These are phyloP conservation scores for Drosophila prolongata DNA, from an alignment of 2,888 invertebrate genomes.

Conservation along the genomic window DNA sequence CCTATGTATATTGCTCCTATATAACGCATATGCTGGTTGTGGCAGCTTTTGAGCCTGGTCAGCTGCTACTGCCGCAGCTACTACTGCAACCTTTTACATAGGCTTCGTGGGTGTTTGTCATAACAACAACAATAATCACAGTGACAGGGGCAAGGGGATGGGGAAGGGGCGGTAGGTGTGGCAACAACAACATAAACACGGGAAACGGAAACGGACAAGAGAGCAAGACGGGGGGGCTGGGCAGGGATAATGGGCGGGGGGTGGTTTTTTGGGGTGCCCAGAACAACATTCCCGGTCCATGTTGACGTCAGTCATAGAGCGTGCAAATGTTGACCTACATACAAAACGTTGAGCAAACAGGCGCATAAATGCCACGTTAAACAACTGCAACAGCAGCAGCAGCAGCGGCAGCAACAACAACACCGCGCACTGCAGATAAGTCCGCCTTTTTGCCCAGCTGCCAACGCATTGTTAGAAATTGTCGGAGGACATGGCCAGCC, in stretches of 20 bases:
- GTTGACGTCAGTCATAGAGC: constrained; percentile 76
- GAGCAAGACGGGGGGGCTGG: not conserved
- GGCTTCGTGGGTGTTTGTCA: constrained; percentile 55
- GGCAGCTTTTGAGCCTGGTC: constrained; percentile 49
- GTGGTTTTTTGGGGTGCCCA: constrained; percentile 31
- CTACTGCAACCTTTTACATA: constrained; percentile 40
- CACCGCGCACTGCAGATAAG: constrained; percentile 57
- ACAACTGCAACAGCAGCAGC: constrained; percentile 51
- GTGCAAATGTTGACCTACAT: constrained; percentile 79
- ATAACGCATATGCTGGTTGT: constrained; percentile 17
- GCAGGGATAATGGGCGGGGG: constrained; percentile 14
- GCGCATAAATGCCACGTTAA: constrained; percentile 73
- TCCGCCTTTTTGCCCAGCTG: constrained; percentile 54
- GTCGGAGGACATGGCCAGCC: constrained; percentile 43
- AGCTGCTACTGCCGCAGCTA: constrained; percentile 55
- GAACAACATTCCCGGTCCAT: constrained; percentile 58
- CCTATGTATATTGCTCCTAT: constrained; percentile 9
- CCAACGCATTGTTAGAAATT: constrained; percentile 67
- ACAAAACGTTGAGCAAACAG: constrained; percentile 76
- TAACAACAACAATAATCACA: constrained; percentile 65
- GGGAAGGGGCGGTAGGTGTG: constrained; percentile 53
- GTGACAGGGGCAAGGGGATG: constrained; percentile 36
- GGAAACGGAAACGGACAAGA: constrained; percentile 69
- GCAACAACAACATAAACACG: constrained; percentile 57
- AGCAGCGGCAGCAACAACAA: constrained; percentile 43